Conservation (phyloP, 2,888 invertebrate species). For the Brachyopa scutellaris region DNA sequence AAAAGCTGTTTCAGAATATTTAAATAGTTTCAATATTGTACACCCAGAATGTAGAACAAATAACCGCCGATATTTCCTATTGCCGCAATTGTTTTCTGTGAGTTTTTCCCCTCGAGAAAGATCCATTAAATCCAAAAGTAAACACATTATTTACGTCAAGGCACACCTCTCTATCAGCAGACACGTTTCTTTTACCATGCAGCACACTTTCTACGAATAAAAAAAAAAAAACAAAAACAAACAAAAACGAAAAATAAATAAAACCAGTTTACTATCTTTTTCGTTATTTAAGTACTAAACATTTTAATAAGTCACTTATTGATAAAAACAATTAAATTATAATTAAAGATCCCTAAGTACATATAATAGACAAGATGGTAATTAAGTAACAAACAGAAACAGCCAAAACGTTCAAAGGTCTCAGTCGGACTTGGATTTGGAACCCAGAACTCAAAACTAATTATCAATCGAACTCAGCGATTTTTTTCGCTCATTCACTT, state of each 20-base stretch:
- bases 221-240: background rate
- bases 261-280: slow-evolving; percentile 15
- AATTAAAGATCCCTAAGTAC: slow-evolving; percentile 59
- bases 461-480: slow-evolving; percentile 79
- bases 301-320: slow-evolving; percentile 68
- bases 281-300: slow-evolving; percentile 66
- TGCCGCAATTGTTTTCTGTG: no score
- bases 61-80: no score
- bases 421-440: no score
- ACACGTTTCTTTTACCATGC: slow-evolving; percentile 10
- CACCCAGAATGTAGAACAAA: no score
- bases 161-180: slow-evolving; percentile 25
- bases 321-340: slow-evolving; percentile 68
- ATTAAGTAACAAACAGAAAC: slow-evolving; percentile 32
- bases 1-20: no score
- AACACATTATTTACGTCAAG: slow-evolving; percentile 47
- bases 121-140: no score
- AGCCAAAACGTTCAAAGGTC: background rate
- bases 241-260: no score
- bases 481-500: slow-evolving; percentile 84
- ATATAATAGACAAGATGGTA: slow-evolving; percentile 20
- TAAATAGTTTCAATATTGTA: no score
- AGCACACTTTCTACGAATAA: background rate
- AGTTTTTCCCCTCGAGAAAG: no score
- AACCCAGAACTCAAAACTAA: slow-evolving; percentile 43